phyloP scores from a whole-genome alignment of 2,888 invertebrate species.

The Erebia palarica region DNA sequence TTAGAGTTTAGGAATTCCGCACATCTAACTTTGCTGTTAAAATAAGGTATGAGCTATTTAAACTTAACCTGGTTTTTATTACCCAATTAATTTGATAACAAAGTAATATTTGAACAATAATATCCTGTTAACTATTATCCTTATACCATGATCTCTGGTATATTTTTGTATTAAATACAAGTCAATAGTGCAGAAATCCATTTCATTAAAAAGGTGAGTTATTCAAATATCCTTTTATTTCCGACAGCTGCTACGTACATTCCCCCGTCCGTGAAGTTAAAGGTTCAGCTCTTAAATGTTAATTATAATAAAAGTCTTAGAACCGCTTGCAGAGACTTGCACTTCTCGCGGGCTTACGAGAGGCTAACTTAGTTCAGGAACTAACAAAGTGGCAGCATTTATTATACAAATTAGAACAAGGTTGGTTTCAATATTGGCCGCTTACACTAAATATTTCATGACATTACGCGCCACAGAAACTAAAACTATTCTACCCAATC shows the following conservation, averaged over 20 bases:
- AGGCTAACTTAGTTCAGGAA: conserved; percentile 44
- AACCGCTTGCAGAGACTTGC: conserved; percentile 39
- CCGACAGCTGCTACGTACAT: background rate
- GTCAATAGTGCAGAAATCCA: no score
- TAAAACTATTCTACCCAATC: no score
- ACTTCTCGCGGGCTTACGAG: conserved; percentile 41
- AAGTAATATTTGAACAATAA: no score
- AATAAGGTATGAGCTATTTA: no score
- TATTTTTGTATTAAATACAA: no score
- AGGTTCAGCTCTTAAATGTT: conserved; percentile 31
- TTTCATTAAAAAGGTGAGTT: background rate
- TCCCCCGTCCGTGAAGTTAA: background rate
- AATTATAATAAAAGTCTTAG: conserved; percentile 39
- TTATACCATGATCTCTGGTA: no score
- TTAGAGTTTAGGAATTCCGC: no score
- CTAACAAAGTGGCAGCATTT: conserved; percentile 44
- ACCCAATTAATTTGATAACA: no score
- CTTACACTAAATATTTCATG: conserved; percentile 40
- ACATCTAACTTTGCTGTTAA: no score
- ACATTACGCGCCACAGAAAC: conserved; percentile 13
- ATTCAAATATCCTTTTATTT: background rate
- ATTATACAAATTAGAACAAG: conserved; percentile 44
- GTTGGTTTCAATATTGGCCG: conserved; percentile 42
- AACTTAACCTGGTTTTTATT: no score
- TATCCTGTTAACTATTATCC: no score